A percentile compares a stretch with the other conserved stretches of the same genome.
These are phyloP conservation scores for Albula glossodonta DNA, from an alignment of 2,113 vertebrate species.

Conservation along the genomic window DNA sequence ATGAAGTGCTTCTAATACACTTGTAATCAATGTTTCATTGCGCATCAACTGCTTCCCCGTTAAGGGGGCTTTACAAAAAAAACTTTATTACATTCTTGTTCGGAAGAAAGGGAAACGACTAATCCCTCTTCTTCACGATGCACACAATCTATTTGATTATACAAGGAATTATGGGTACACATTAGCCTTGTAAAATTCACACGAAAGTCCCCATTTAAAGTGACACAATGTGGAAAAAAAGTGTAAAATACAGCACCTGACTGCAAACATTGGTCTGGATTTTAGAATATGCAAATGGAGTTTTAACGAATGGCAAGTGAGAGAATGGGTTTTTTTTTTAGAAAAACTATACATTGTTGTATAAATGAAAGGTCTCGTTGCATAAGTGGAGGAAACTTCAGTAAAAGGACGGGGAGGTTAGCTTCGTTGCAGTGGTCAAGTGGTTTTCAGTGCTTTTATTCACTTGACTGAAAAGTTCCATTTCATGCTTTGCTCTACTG, in stretches of 20 bases:
- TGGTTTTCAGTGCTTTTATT: background rate
- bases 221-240: background rate
- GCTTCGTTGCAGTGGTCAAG: background rate
- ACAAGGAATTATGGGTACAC: background rate
- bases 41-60: slow-evolving; percentile 19
- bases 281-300: too few relatives aligned
- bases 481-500: background rate
- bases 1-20: slow-evolving; percentile 27
- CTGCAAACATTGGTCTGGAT: too few relatives aligned
- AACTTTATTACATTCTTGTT: slow-evolving; percentile 22
- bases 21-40: slow-evolving; percentile 34
- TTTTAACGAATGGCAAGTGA: too few relatives aligned
- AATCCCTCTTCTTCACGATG: background rate
- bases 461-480: background rate
- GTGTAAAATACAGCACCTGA: background rate
- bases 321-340: too few relatives aligned
- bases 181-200: slow-evolving; percentile 8
- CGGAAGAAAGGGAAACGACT: background rate
- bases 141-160: background rate
- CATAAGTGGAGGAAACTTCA: background rate
- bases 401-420: background rate
- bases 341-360: too few relatives aligned
- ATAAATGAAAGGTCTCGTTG: background rate
- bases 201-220: background rate
- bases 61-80: background rate